phyloP scores from a whole-genome alignment of 2,797 vertebrate genomes.

The Cottoperca gobio region DNA sequence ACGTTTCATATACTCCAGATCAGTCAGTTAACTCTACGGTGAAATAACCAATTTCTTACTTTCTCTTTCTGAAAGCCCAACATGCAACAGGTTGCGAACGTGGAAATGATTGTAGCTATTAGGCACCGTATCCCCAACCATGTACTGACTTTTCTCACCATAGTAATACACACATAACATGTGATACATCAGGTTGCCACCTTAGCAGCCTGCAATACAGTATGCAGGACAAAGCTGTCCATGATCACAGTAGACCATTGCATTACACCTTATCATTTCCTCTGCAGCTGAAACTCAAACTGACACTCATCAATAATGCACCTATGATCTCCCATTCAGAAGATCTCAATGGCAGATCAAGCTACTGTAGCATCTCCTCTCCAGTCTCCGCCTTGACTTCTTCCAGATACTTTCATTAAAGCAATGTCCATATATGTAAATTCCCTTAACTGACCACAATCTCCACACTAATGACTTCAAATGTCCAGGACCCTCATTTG shows the following conservation, averaged over 20 bases:
- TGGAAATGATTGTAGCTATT: background rate
- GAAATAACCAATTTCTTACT: background rate
- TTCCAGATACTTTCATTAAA: conserved; percentile 51
- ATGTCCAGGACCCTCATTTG: conserved; percentile 63
- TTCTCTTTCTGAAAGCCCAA: background rate
- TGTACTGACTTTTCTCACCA: background rate
- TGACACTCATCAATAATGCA: conserved; percentile 85
- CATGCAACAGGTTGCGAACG: conserved; percentile 24
- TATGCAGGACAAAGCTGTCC: conserved; percentile 73
- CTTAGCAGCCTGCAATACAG: conserved; percentile 58
- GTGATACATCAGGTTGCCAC: conserved; percentile 57
- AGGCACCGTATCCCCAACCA: background rate
- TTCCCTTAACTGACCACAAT: conserved; percentile 47
- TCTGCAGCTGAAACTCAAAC: conserved; percentile 83
- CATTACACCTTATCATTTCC: conserved; percentile 87
- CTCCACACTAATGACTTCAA: conserved; percentile 60
- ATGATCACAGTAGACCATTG: conserved; percentile 82
- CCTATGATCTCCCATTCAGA: conserved; percentile 79
- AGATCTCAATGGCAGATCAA: conserved; percentile 79
- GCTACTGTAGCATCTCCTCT: conserved; percentile 66
- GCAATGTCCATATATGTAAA: conserved; percentile 49
- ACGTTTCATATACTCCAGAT: background rate
- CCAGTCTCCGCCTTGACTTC: conserved; percentile 29
- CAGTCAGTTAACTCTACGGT: background rate
- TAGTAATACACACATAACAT: conserved; percentile 2